Evolutionary conservation across 1,140 invertebrate genomes (phyloP), one percentile per base, ranked within the genome.

Genomic region (Ganaspis sp.): DNA sequence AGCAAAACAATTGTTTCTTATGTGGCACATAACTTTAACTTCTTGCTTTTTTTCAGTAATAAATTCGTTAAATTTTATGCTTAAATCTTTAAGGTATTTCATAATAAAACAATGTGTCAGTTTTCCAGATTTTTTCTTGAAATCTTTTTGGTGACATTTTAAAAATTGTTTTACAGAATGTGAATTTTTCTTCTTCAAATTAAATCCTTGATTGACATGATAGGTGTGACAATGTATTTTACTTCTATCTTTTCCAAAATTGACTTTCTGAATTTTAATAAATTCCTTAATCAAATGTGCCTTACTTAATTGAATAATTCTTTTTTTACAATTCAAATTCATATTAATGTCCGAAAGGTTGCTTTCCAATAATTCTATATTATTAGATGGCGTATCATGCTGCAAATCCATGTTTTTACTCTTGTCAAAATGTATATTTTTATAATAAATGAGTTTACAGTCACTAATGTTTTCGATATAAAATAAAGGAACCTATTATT

Each of bases 1-100:
- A 58, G 92, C 92, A 40, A 95, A 85, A 87, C 96, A 96, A 72
- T 92, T 91, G 82, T 95, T 96, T 5, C 93, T 87, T n/a, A 94
- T 77, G n/a, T 85, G 84, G 54, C 89, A 87, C 5, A 95, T 91
- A 76, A 90, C 92, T 1, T 84, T 75, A 58, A 93, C 92, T 74
- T 95, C 93, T 1, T 86, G 76, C 0, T 91, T 91, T 79, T 94
- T 92, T 70, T 95, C 94, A 0, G 64, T 83, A 15, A 88, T 83
- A 58, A 88, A 91, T 8, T 86, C 85, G n/a, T 81, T 84, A 23
- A 91, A 91, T 70, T 91, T 89, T 0, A 80, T 71, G 6, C 80
- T 40, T 0, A 91, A 64, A 21, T 87, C 83, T 12, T 75, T 70
- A 34, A 90, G 49, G 0, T 83, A 77, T 15, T 81, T 83, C 3